A percentile compares a stretch with the other conserved stretches of the same genome.
Evolutionary conservation across 2,888 invertebrate genomes (phyloP).

Genomic region (Notocelia uddmanniana): DNA sequence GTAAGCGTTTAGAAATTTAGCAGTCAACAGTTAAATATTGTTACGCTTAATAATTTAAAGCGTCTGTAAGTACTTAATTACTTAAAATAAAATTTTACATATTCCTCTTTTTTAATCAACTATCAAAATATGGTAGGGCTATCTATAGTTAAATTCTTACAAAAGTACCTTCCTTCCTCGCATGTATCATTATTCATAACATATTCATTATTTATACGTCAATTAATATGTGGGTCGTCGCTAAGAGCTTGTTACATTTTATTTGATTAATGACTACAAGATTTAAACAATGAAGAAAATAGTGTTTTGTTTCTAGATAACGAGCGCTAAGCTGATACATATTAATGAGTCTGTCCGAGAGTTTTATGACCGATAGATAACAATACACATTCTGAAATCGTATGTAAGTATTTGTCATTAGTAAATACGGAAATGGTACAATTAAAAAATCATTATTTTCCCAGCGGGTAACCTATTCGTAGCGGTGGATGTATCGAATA

Average conservation of each 20-base stretch:
- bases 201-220: constrained; percentile 28
- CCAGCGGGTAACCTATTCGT: constrained; percentile 28
- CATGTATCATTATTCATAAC: constrained; percentile 19
- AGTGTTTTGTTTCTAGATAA: constrained; percentile 75
- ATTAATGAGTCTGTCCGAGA: constrained; percentile 67
- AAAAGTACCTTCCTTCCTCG: neutral
- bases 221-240: constrained; percentile 37
- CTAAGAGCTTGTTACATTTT: constrained; percentile 54
- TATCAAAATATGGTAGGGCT: neutral
- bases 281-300: constrained; percentile 67
- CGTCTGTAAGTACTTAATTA: too few relatives aligned
- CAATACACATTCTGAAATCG: constrained; percentile 37
- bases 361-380: constrained; percentile 60
- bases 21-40: neutral
- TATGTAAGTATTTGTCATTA: constrained; percentile 45
- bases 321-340: constrained; percentile 75
- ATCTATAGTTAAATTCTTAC: neutral
- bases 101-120: neutral
- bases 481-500: constrained; percentile 30
- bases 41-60: neutral
- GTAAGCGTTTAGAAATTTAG: too few relatives aligned
- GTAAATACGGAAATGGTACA: constrained; percentile 42
- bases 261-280: constrained; percentile 70
- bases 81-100: neutral
- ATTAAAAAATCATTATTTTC: constrained; percentile 45